Percentiles rank a stretch among this genome's conserved stretches.
phyloP scores from a whole-genome alignment of 1,140 invertebrate species.

The Marisa cornuarietis region DNA sequence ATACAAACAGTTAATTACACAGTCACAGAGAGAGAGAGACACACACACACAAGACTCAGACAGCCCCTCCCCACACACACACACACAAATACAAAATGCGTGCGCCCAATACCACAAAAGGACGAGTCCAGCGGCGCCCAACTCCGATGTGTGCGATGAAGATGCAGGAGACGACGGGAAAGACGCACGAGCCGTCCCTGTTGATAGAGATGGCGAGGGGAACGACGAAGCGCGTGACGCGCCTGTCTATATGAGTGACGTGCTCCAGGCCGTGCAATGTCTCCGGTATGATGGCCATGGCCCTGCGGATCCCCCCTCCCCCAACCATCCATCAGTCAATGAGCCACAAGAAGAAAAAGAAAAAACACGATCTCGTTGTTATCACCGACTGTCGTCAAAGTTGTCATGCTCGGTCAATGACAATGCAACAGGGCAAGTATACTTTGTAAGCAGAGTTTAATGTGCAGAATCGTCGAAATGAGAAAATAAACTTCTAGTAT shows the following conservation, averaged over 20 bases:
- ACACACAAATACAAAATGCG: not conserved
- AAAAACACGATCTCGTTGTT: not conserved
- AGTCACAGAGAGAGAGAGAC: too few species aligned
- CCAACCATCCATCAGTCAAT: not conserved
- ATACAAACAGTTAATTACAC: not conserved
- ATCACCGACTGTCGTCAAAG: not conserved
- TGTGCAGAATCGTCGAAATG: too few species aligned
- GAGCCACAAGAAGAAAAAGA: not conserved
- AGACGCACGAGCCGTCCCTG: slow-evolving; percentile 42
- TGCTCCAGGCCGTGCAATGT: slow-evolving; percentile 35
- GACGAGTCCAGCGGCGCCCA: slow-evolving; percentile 38
- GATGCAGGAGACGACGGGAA: slow-evolving; percentile 35
- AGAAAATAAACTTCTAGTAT: too few species aligned
- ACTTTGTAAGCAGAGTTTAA: too few species aligned
- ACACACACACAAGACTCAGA: not conserved
- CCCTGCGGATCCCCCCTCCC: slow-evolving; percentile 24
- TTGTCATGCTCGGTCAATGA: too few species aligned
- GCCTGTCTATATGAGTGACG: slow-evolving; percentile 37
- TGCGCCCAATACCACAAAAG: slow-evolving; percentile 39
- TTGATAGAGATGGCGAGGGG: slow-evolving; percentile 44
- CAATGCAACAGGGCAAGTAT: too few species aligned
- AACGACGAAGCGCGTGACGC: slow-evolving; percentile 44
- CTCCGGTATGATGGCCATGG: slow-evolving; percentile 48
- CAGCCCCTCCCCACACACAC: not conserved
- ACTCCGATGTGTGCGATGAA: slow-evolving; percentile 43